Base-by-base conservation (phyloP, 2,797 vertebrate species). In the Enteromius radiatus region DNA sequence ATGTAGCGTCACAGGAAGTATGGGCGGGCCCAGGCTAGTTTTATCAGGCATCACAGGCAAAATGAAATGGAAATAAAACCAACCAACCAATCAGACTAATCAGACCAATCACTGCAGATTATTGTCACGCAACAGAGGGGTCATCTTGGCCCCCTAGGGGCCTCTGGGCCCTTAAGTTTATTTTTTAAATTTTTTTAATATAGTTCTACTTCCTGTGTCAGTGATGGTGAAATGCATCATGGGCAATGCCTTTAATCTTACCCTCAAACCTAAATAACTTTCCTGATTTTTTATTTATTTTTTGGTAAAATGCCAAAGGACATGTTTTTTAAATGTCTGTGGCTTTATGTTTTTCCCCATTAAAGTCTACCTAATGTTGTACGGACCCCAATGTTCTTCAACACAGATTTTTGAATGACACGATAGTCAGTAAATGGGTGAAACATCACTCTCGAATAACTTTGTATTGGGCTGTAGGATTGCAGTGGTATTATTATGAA, bases 391-490 rank as follows among this genome's bases (percentile, higher is more conserved):
- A 0, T 43, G 23, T 45, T 45, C 41, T 41, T 69, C n/a, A 26
- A 45, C 15, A 43, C 15, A 31, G 26, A 28, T 33, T 49, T n/a
- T 71, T 17, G 15, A 69, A 15, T 5, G 3, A 31, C 26, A 12
- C 1, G 14, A 21, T 17, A 23, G 7, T 10, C 14, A 47, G 14
- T 31, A 28, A 31, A 49, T 31, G 26, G 15, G 38, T 45, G 23
- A 19, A 19, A 11, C 5, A 28, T 61, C 23, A 63, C 75, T 63
- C 17, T 76, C 26, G 36, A 26, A 23, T 59, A 26, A 17, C 45
- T 45, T 56, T 80, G 23, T 68, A 54, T 43, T 59, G 78, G 3
- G 43, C 45, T 59, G 52, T 31, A 21, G 43, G 49, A 75, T 23
- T 33, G 31, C 4, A 1, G 8, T 36, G 33, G 70, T 67, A 23